Evolutionary conservation across 2,888 invertebrate genomes (phyloP), one percentile per base, ranked within the genome.

Genomic region (Eristalis pertinax): DNA sequence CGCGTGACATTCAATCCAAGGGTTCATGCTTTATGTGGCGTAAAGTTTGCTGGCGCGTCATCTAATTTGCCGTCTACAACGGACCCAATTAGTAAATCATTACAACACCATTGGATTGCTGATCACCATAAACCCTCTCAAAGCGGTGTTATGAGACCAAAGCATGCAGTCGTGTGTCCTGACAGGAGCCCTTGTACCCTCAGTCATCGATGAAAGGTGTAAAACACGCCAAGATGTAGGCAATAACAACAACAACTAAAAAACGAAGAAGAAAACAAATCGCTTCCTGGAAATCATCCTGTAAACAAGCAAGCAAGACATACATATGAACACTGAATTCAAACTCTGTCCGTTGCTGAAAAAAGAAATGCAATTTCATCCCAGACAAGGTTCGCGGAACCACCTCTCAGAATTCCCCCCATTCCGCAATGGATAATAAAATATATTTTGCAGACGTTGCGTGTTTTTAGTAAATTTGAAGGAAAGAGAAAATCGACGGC

Each of bases 361-460:
- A 43, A 38, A 60, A 60, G 15, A 60, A 80, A 75, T 75, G 60
- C 69, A 81, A 76, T 85, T 85, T 74, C 41, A 77, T 82, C 38
- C 77, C 70, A 81, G 85, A 77, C 85, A 69, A 38, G 50, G 15
- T 29, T 73, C 35, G 19, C 5, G 4, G 43, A 35, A 22, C 41
- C 56, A 68, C 29, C 32, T 24, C n/a, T 11, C 70, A n/a, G 5
- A 70, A 38, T 32, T 32, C 32, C 32, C 32, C 32, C 32, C 32
- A 32, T 32, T 32, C 32, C 7, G 58, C 13, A 24, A 64, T 32
- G 62, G 50, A 77, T 73, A 76, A 82, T 76, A 81, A 81, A 85
- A 85, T 85, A 81, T 82, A 73, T 77, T 85, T 76, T 77, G 63
- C 82, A 85, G 85, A 85, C 85, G 77, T 82, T 85, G 82, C 85